These are phyloP conservation scores for Crocidura indochinensis DNA, from an alignment of 2,797 vertebrate genomes.

Conservation along the genomic window DNA sequence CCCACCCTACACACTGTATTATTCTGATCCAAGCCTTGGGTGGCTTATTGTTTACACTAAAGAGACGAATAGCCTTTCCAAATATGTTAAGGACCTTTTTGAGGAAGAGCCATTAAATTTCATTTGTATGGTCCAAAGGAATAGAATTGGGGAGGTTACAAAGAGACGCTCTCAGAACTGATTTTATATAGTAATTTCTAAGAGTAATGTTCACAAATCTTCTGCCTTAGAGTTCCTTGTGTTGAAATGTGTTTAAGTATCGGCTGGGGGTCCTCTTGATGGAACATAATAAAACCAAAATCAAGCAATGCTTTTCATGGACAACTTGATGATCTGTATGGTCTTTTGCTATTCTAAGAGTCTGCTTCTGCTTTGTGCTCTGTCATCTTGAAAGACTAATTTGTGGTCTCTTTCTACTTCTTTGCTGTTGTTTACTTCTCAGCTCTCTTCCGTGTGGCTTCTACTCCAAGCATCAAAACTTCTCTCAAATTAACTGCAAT, in stretches of 20 bases:
- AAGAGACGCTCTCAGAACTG: background rate
- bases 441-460: background rate
- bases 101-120: constrained; percentile 20
- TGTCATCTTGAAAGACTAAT: constrained; percentile 22
- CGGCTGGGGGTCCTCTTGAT: background rate
- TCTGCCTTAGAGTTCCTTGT: background rate
- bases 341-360: background rate
- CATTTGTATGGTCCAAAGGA: background rate
- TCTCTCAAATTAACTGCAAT: background rate
- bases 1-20: no score
- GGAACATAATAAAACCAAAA: background rate
- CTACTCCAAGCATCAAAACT: background rate
- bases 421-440: background rate
- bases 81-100: constrained; percentile 6
- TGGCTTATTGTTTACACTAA: background rate
- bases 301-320: background rate
- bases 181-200: constrained; percentile 7
- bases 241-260: background rate
- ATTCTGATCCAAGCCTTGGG: background rate
- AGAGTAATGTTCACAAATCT: background rate
- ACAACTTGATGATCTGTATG: background rate
- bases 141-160: background rate
- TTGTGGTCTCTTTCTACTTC: constrained; percentile 18
- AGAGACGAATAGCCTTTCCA: background rate
- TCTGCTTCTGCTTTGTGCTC: constrained; percentile 9